Base-by-base conservation (phyloP, 2,113 vertebrate species). In the Oxyruncus cristatus region DNA sequence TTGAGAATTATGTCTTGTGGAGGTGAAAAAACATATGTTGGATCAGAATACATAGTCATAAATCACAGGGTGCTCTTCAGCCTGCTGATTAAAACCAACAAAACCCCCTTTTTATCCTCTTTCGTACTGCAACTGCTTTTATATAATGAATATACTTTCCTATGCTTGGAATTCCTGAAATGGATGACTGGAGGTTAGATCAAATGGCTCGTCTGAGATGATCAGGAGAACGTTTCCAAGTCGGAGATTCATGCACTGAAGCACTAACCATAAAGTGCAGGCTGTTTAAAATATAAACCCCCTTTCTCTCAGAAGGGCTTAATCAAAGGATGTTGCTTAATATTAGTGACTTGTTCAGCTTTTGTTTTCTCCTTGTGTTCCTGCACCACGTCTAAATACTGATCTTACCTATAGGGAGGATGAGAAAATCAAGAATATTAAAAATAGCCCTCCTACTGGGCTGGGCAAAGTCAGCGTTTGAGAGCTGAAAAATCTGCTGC, bases 11-110 rank as follows among this genome's bases (percentile, higher is more conserved):
- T 3, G 52, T 83, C 59, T 92, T 62, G 32, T 77, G 78, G 53
- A 85, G 81, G 83, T 14, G 15, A 83, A 91, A 92, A 28, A 95
- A 95, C 73, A 93, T 89, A 73, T 96, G 76, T 77, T 62, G 26
- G 74, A 56, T 82, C 72, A 93, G 75, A 93, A 56, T 59, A 35
- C 12, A 11, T 8, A 35, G 73, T 37, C 44, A 24, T 93, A 93
- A 91, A 93, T 96, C 83, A 92, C 66, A 49, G 53, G 15, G 24
- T 66, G 50, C 74, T 96, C 63, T 89, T 89, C 62, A 79, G 67
- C 55, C 47, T 80, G 27, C 71, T 88, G 85, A 67, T 90, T 71
- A 76, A 88, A 92, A 71, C 24, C 58, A 73, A 33, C 66, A 78
- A 91, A 79, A 6, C 11, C 3, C 21, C 12, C 44, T 65, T 88